Evolutionary conservation across 2,113 vertebrate genomes (phyloP).

Genomic region (Psittacula cyanocephala): DNA sequence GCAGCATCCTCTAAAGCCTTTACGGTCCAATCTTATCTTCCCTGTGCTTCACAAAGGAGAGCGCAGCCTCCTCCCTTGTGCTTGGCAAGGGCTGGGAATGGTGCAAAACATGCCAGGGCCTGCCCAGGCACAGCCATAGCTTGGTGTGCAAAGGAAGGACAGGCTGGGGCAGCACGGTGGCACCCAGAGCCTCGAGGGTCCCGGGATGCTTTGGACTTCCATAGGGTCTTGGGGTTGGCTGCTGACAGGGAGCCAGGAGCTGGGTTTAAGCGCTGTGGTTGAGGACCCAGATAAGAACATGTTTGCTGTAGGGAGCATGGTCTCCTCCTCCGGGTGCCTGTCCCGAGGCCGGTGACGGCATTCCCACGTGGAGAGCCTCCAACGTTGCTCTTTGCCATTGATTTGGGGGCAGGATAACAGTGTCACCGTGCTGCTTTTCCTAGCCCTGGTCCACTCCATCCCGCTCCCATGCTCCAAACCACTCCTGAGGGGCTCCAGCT

Average conservation of each 20-base stretch:
- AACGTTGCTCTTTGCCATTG: neutral
- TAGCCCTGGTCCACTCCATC: neutral
- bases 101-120: neutral
- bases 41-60: neutral
- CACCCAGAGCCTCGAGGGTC: neutral
- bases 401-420: neutral
- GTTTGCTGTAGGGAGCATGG: neutral
- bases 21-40: neutral
- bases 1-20: neutral
- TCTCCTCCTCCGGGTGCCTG: neutral
- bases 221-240: neutral
- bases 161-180: fast-evolving
- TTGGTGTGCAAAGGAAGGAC: neutral
- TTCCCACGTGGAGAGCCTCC: neutral
- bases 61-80: neutral
- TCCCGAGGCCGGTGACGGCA: fast-evolving
- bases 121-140: neutral
- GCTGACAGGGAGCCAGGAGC: neutral
- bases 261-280: neutral
- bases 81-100: neutral
- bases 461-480: neutral
- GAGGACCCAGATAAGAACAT: neutral
- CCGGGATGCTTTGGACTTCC: neutral
- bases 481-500: neutral
- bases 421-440: neutral